Conservation (phyloP, 1,140 invertebrate genomes). For the Aphidius gifuensis region DNA sequence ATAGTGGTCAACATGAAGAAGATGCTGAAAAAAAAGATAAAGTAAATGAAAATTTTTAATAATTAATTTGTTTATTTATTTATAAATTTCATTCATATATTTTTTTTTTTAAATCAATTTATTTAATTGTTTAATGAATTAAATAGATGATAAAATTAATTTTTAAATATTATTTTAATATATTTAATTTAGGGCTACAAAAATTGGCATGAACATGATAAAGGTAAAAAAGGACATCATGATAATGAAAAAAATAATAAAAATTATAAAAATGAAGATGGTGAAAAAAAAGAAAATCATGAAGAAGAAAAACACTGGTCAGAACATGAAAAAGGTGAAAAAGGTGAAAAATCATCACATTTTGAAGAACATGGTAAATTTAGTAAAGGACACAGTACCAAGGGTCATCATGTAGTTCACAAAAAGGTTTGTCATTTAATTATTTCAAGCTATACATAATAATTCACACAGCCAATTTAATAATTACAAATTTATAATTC, state of each 20-base stretch:
- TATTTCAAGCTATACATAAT: too few relatives aligned
- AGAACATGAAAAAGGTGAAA: constrained; percentile 42
- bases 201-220: constrained; percentile 47
- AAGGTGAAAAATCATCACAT: constrained; percentile 43
- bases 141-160: neutral
- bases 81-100: neutral
- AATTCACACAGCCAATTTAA: too few relatives aligned
- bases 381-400: constrained; percentile 54
- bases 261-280: constrained; percentile 47
- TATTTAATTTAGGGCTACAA: constrained; percentile 45
- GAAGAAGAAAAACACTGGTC: constrained; percentile 47
- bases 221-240: constrained; percentile 50
- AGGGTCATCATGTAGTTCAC: constrained; percentile 54
- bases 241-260: constrained; percentile 47
- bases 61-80: constrained; percentile 9
- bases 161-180: too few relatives aligned
- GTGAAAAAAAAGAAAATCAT: constrained; percentile 46
- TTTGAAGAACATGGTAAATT: constrained; percentile 51
- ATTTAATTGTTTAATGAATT: neutral
- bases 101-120: too few relatives aligned
- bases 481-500: too few relatives aligned
- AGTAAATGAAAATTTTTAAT: constrained; percentile 28
- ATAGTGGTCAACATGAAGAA: constrained; percentile 37
- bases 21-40: constrained; percentile 44
- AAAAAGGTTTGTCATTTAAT: constrained; percentile 44